A percentile compares a stretch with the other conserved stretches of the same genome.
Evolutionary conservation across 2,888 invertebrate species (phyloP).

Genomic region (Epinotia ramella): DNA sequence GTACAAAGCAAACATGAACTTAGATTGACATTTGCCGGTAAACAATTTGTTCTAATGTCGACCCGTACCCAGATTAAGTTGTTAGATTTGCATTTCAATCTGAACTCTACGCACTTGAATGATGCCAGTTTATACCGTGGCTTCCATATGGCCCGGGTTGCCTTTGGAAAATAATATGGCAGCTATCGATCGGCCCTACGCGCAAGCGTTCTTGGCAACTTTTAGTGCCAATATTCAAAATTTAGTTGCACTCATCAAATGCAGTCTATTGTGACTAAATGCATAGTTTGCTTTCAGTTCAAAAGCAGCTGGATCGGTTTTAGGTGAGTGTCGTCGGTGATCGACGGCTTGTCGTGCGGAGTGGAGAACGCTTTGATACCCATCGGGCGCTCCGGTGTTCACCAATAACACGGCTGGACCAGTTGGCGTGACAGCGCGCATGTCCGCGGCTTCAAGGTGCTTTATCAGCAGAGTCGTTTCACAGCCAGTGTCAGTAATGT

Average conservation of each 20-base stretch:
- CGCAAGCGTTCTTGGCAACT: slow-evolving; percentile 72
- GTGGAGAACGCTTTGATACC: slow-evolving; percentile 54
- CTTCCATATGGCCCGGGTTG: slow-evolving; percentile 28
- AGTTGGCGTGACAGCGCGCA: slow-evolving; percentile 76
- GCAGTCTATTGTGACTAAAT: neutral
- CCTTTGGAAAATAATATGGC: slow-evolving; percentile 44
- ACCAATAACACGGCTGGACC: slow-evolving; percentile 65
- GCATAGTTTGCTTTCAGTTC: neutral
- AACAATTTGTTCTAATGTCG: slow-evolving; percentile 61
- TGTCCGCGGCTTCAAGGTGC: slow-evolving; percentile 62
- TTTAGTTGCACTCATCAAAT: slow-evolving; percentile 17
- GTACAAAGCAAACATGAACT: slow-evolving; percentile 40
- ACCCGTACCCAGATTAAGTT: slow-evolving; percentile 52
- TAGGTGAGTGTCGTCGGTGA: neutral
- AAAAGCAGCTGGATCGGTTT: neutral
- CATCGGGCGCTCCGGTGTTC: slow-evolving; percentile 52
- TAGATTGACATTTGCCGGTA: slow-evolving; percentile 49
- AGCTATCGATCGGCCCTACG: slow-evolving; percentile 72
- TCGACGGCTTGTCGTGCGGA: slow-evolving; percentile 38
- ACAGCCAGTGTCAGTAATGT: slow-evolving; percentile 73
- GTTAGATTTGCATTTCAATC: slow-evolving; percentile 46
- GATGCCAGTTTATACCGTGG: slow-evolving; percentile 45
- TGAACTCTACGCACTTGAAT: slow-evolving; percentile 48
- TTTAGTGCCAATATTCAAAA: slow-evolving; percentile 43
- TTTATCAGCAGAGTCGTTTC: slow-evolving; percentile 67